Evolutionary conservation across 2,888 invertebrate species (phyloP), one percentile per base, ranked within the genome.

Genomic region (Eupithecia abbreviata): DNA sequence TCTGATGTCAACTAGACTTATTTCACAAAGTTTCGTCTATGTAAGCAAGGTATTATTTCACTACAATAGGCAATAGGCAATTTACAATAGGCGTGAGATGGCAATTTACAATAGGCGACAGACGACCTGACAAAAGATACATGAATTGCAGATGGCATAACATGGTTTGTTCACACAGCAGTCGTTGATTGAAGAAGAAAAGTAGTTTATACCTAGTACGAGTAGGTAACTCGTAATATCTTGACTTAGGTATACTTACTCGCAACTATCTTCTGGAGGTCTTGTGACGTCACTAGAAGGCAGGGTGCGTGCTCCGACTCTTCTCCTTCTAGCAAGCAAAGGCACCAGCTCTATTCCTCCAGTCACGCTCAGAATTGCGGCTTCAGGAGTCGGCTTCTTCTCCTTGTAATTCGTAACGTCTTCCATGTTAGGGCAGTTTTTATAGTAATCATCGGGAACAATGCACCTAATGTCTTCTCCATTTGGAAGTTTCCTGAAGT

Each of bases 331-430:
- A 42, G 97, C 97, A 81, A 98, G 90, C 72, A 98, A 91, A 3
- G 97, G 97, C 75, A 97, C 98, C 85, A 98, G 93, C 90, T 98
- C 98, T 72, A 97, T 96, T 42, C 97, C 97, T 41, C 96, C 96
- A 2, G 96, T 96, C 79, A 95, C 86, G 78, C 91, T 88, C 41
- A 94, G 81, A 73, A 95, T 92, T 30, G 89, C 85, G 13, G 88
- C 87, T 79, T 95, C 95, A 30, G 95, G 94, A 4, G 95, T 95
- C 18, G 83, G 83, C 72, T 93, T 92, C 78, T 91, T 91, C 70
- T 90, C 89, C 42, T 76, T 81, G 18, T 75, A 77, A 75, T 78
- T 82, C 3, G 77, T 78, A 30, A 78, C 71, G 43, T 72, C 75
- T 45, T 82, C 83, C 75, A 80, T 79, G 67, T 79, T 78, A 9